Evolutionary conservation across 2,888 invertebrate genomes (phyloP).

Genomic region (Didymodactylos carnosus): DNA sequence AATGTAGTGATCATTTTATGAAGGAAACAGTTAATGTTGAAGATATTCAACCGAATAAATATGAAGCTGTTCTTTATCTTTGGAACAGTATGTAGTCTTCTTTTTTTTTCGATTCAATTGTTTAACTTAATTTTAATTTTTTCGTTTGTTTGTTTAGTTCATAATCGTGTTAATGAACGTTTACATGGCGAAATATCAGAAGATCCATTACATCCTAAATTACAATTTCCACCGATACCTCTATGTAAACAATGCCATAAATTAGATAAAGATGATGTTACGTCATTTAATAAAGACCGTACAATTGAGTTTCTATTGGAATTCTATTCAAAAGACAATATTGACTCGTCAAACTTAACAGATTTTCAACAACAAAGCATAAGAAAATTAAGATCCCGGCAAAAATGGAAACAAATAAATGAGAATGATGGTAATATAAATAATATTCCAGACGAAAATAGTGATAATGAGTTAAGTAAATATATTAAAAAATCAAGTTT

Average conservation of each 20-base stretch:
- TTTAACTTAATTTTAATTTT: too few species aligned
- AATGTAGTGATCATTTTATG: slow-evolving; percentile 71
- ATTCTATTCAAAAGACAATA: background rate
- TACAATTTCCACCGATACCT: slow-evolving; percentile 55
- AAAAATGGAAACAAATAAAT: background rate
- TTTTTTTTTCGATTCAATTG: background rate
- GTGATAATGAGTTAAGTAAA: background rate
- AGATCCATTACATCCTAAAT: slow-evolving; percentile 69
- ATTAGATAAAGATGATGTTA: background rate
- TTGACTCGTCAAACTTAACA: background rate
- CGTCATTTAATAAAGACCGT: too few species aligned
- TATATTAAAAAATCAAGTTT: too few species aligned
- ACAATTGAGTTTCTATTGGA: background rate
- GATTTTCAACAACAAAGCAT: too few species aligned
- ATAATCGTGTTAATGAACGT: slow-evolving; percentile 53
- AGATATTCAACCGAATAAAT: slow-evolving; percentile 46
- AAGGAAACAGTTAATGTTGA: slow-evolving; percentile 55
- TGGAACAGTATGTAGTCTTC: slow-evolving; percentile 42
- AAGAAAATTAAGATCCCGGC: too few species aligned
- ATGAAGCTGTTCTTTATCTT: slow-evolving; percentile 65
- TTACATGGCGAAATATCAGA: slow-evolving; percentile 61
- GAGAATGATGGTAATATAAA: background rate
- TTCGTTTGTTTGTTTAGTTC: too few species aligned
- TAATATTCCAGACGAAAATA: background rate
- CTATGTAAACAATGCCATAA: slow-evolving; percentile 42